These are phyloP conservation scores for Notospermus geniculatus DNA, from an alignment of 1,140 invertebrate genomes.

Conservation along the genomic window DNA sequence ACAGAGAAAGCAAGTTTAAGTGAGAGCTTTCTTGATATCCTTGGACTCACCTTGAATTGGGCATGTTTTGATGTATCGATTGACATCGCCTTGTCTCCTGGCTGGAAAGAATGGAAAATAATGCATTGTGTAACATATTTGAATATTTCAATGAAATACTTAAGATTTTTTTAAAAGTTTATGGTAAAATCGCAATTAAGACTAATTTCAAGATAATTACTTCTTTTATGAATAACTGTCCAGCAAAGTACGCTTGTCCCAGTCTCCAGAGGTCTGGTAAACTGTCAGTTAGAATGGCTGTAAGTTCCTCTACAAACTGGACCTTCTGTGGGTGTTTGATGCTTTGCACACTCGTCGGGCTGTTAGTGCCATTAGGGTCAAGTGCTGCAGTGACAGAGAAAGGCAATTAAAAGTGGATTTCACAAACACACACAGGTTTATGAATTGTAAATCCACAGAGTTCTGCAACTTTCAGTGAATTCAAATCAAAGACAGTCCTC, in stretches of 20 bases:
- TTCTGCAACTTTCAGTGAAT: too few relatives aligned
- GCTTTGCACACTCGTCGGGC: background rate
- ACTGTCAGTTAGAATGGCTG: slow-evolving; percentile 66
- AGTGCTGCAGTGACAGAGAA: too few relatives aligned
- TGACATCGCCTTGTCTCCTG: slow-evolving; percentile 33
- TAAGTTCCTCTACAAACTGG: slow-evolving; percentile 72
- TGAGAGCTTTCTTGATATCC: too few relatives aligned
- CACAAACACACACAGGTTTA: too few relatives aligned
- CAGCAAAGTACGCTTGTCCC: slow-evolving; percentile 84
- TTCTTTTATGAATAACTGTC: slow-evolving; percentile 71
- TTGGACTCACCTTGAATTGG: slow-evolving; percentile 66
- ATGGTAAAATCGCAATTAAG: too few relatives aligned
- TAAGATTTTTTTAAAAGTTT: background rate
- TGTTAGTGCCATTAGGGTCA: background rate
- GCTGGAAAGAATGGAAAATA: slow-evolving; percentile 8
- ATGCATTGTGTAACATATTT: too few relatives aligned
- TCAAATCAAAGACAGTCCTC: too few relatives aligned
- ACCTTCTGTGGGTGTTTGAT: slow-evolving; percentile 58
- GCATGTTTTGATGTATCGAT: slow-evolving; percentile 65
- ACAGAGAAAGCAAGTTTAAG: too few relatives aligned
- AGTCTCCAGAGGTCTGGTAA: slow-evolving; percentile 86
- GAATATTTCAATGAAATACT: too few relatives aligned
- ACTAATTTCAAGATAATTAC: slow-evolving; percentile 38
- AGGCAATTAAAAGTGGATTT: too few relatives aligned
- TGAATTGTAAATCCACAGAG: too few relatives aligned